phyloP scores from a whole-genome alignment of 2,888 invertebrate species.

The Epirrita christyi region DNA sequence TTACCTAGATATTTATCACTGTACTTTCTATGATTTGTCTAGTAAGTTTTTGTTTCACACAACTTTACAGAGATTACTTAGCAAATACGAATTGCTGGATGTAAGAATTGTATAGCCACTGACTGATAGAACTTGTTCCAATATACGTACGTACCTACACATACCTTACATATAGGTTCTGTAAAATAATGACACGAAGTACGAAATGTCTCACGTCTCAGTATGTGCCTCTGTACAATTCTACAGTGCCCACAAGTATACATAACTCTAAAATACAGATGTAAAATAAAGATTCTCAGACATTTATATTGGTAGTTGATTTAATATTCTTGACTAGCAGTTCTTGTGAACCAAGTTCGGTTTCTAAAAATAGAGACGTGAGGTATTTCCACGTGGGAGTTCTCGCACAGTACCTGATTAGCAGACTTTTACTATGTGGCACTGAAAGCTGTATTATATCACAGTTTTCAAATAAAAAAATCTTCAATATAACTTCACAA shows the following conservation, averaged over 20 bases:
- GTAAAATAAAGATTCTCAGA: neutral
- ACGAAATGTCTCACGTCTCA: neutral
- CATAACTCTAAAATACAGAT: neutral
- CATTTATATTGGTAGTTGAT: slow-evolving; percentile 30
- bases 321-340: slow-evolving; percentile 60
- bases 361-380: slow-evolving; percentile 81
- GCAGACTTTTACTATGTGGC: slow-evolving; percentile 66
- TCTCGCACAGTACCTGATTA: slow-evolving; percentile 74
- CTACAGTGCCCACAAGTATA: neutral
- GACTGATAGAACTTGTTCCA: too few relatives aligned
- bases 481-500: slow-evolving; percentile 52
- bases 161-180: neutral
- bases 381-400: slow-evolving; percentile 84
- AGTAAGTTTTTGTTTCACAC: too few relatives aligned
- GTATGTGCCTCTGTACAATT: neutral
- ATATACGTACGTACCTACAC: too few relatives aligned
- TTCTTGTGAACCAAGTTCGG: slow-evolving; percentile 75
- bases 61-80: too few relatives aligned
- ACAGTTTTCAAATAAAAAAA: slow-evolving; percentile 61
- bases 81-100: too few relatives aligned
- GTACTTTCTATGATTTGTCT: too few relatives aligned
- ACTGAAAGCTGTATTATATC: slow-evolving; percentile 72
- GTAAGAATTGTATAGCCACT: too few relatives aligned
- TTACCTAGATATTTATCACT: too few relatives aligned
- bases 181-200: slow-evolving; percentile 7